A percentile compares a stretch with the other conserved stretches of the same genome.
Conservation (phyloP, 35 echinoderm and acorn worm species). For the Diadema setosum region DNA sequence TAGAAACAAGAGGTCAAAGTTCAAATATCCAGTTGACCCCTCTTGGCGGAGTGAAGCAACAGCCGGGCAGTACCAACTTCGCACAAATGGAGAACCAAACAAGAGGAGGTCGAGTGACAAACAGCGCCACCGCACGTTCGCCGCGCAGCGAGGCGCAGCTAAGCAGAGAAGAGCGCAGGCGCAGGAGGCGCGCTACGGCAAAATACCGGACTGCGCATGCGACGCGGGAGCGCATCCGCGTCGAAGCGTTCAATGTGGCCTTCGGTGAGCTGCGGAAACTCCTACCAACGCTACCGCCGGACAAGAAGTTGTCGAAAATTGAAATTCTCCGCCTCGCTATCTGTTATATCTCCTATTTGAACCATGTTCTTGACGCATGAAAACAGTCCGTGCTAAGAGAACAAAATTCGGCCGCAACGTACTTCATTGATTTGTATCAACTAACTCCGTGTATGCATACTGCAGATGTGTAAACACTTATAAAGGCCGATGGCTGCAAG, state of each 20-base stretch:
- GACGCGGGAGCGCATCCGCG: constrained; percentile 79
- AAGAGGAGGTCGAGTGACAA: background rate
- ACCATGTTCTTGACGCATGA: constrained; percentile 88
- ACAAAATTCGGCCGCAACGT: too few relatives aligned
- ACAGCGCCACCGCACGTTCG: background rate
- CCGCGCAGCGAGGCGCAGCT: constrained; percentile 57
- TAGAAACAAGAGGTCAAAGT: background rate
- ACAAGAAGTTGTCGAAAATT: constrained; percentile 95
- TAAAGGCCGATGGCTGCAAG: too few relatives aligned
- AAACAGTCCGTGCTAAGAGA: too few relatives aligned
- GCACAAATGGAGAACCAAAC: background rate
- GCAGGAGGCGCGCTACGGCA: constrained; percentile 75
- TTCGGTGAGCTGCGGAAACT: constrained; percentile 82
- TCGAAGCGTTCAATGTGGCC: constrained; percentile 93
- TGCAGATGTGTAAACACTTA: too few relatives aligned
- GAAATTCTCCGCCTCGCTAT: constrained; percentile 92
- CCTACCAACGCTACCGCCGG: constrained; percentile 84
- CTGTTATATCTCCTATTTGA: constrained; percentile 96
- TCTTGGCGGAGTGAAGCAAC: background rate
- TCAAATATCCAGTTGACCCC: background rate
- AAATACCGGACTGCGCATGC: constrained; percentile 96
- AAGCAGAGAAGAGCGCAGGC: constrained; percentile 71
- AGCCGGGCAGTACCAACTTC: background rate
- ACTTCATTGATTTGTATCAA: too few relatives aligned
- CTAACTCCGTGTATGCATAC: too few relatives aligned